phyloP scores from a whole-genome alignment of 1,140 invertebrate species.

The Popillia japonica region DNA sequence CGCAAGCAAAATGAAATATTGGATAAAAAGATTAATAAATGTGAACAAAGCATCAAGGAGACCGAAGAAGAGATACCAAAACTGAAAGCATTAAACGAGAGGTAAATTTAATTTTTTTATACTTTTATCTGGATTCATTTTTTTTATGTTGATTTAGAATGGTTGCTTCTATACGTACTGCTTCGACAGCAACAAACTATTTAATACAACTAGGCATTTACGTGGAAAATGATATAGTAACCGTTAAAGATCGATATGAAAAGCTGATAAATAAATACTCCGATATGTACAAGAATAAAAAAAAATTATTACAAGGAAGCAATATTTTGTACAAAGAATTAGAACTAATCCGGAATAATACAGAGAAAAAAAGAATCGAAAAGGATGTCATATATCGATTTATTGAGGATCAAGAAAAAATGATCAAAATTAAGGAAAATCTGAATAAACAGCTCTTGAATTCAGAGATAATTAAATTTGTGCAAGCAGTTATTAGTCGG shows the following conservation, averaged over 20 bases:
- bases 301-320: neutral
- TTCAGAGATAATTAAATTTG: neutral
- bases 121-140: neutral
- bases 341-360: neutral
- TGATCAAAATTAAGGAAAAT: neutral
- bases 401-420: neutral
- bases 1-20: neutral
- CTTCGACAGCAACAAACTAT: neutral
- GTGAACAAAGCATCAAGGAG: neutral
- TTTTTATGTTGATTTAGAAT: neutral
- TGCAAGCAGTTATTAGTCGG: neutral
- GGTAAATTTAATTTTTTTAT: neutral
- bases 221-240: neutral
- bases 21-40: neutral
- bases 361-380: neutral
- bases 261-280: neutral
- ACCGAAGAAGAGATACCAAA: neutral
- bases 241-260: neutral
- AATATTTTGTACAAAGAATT: neutral
- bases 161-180: neutral
- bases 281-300: neutral
- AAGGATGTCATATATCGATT: neutral
- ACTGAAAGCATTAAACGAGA: neutral
- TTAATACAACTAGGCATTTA: neutral
- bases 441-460: neutral